These are phyloP conservation scores for Galendromus occidentalis DNA, from an alignment of 1,140 invertebrate genomes.

Conservation along the genomic window DNA sequence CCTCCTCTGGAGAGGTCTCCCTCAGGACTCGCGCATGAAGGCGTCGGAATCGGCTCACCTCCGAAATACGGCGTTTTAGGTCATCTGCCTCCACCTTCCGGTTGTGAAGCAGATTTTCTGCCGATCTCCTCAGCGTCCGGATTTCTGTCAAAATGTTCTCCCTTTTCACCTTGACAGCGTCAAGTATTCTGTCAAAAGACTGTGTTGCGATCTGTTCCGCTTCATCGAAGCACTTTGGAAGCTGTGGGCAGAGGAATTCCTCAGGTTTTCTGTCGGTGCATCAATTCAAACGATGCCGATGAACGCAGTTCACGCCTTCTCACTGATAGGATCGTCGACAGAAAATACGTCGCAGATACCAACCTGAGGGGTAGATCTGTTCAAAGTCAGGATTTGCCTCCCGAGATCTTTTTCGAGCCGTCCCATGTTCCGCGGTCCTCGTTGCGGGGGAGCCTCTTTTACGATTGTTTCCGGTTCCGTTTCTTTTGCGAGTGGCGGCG, in stretches of 20 bases:
- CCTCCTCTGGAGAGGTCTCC: too few species aligned
- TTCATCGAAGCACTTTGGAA: background rate
- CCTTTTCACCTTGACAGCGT: background rate
- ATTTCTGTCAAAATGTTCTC: slow-evolving; percentile 1
- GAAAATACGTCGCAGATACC: too few species aligned
- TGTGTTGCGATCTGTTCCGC: background rate
- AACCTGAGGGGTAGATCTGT: background rate
- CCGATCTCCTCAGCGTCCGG: background rate
- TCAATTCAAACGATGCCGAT: too few species aligned
- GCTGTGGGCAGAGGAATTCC: background rate
- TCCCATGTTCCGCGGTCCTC: background rate
- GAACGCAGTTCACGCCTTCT: too few species aligned
- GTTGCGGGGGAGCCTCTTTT: background rate
- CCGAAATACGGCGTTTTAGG: background rate
- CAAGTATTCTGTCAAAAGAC: background rate
- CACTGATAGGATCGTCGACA: too few species aligned
- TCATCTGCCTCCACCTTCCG: slow-evolving; percentile 5
- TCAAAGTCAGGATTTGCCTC: background rate
- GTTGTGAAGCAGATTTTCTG: background rate
- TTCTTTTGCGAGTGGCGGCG: too few species aligned
- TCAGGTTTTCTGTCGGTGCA: too few species aligned
- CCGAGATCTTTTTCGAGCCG: background rate
- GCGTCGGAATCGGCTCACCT: background rate
- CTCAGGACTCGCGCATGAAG: too few species aligned
- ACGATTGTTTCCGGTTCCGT: too few species aligned